Evolutionary conservation across 2,113 vertebrate genomes (phyloP), one percentile per base, ranked within the genome.

Genomic region (Malurus cyaneus): DNA sequence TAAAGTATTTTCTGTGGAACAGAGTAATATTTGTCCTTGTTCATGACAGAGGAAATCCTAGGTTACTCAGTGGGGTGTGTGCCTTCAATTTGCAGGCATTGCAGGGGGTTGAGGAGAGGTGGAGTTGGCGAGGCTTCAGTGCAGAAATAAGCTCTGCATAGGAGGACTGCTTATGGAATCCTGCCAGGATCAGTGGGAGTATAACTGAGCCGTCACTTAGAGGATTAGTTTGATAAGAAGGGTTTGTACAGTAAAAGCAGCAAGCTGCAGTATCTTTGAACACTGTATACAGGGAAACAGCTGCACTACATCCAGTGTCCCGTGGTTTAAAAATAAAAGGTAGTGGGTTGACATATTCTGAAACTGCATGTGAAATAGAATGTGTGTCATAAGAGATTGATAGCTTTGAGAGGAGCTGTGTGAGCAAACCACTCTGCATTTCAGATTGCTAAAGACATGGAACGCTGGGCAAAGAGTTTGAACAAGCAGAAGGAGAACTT

Each of bases 401-500:
- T 42, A 8, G 34, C 59, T 87, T 24, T 57, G 81, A 71, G 73
- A 50, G 56, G 57, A 94, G 56, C 46, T 91, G 25, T 77, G 25
- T 83, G 57, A 92, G 29, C 79, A 72, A 94, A 73, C 17, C 14
- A 12, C 60, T 91, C 59, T 95, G 76, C 31, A 9, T 93, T 64
- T 80, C 97, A 99, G 99, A 99, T 99, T 57, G 99, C 99, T 78
- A 99, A 99, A 97, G 99, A 99, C 94, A 99, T 99, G 99, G 99
- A 99, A 73, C 98, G 99, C n/a, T 99, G 99, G 99, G 99, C 99
- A 67, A 99, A 99, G 98, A 99, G 99, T 93, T 97, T 99, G 72
- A 99, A 99, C 96, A 99, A 99, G 84, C 99, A 99, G 96, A 99
- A 99, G 77, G 99, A 99, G 92, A 99, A 99, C 94, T 99, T 99